phyloP scores from a whole-genome alignment of 2,888 invertebrate genomes.

The Erebia aethiops region DNA sequence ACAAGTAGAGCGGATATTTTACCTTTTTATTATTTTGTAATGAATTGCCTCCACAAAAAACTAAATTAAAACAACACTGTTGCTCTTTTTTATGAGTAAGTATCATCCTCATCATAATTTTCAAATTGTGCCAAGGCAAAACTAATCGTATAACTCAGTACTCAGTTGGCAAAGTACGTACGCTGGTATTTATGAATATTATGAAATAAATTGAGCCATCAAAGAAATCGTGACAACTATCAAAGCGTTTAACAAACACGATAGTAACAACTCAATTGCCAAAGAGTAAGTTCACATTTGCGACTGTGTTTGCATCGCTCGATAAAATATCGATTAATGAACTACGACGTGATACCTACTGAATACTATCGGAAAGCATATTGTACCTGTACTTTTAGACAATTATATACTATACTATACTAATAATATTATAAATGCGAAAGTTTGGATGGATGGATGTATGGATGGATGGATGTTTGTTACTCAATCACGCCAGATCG shows the following conservation, averaged over 20 bases:
- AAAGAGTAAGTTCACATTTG: conserved; percentile 8
- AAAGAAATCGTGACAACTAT: conserved; percentile 61
- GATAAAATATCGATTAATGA: neutral
- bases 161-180: conserved; percentile 49
- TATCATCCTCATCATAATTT: conserved; percentile 20
- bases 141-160: conserved; percentile 43
- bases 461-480: too few species aligned
- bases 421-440: too few species aligned
- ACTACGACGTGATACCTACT: neutral
- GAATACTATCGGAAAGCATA: too few species aligned
- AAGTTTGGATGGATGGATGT: too few species aligned
- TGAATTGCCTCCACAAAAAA: neutral
- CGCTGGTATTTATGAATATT: conserved; percentile 49
- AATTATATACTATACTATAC: too few species aligned
- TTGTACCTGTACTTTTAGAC: too few species aligned
- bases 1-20: neutral
- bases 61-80: neutral
- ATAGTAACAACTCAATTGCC: conserved; percentile 44
- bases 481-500: too few species aligned
- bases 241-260: conserved; percentile 60
- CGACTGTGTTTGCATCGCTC: neutral
- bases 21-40: neutral
- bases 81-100: conserved; percentile 21
- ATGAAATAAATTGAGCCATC: conserved; percentile 56
- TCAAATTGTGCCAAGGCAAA: conserved; percentile 46